phyloP scores from a whole-genome alignment of 2,888 invertebrate species.

The Chalcis sispes region DNA sequence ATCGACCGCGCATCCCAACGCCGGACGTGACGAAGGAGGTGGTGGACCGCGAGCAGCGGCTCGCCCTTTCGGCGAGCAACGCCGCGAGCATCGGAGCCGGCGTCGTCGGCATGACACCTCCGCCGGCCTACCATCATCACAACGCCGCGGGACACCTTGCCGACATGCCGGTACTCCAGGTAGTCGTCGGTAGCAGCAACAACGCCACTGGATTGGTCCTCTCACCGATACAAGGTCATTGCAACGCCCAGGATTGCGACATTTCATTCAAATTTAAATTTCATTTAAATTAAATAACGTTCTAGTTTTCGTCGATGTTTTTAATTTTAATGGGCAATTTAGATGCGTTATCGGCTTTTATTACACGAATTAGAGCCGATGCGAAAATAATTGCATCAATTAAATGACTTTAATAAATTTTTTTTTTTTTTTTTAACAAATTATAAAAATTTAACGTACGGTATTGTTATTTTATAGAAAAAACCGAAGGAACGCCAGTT shows the following conservation, averaged over 20 bases:
- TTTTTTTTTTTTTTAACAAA: too few species aligned
- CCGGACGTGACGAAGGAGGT: slow-evolving; percentile 91
- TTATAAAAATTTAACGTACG: too few species aligned
- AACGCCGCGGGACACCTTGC: slow-evolving; percentile 78
- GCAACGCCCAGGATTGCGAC: too few species aligned
- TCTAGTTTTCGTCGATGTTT: too few species aligned
- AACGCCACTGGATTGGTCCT: slow-evolving; percentile 78
- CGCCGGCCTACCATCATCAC: slow-evolving; percentile 69
- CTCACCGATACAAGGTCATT: slow-evolving; percentile 85
- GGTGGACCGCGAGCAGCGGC: slow-evolving; percentile 83
- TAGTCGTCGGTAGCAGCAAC: slow-evolving; percentile 66
- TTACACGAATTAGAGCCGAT: too few species aligned
- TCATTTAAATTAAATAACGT: too few species aligned
- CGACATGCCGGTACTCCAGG: slow-evolving; percentile 86
- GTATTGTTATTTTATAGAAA: background rate
- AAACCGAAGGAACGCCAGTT: slow-evolving; percentile 79
- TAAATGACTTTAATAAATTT: too few species aligned
- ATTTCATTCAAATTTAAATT: too few species aligned
- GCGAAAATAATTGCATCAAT: too few species aligned
- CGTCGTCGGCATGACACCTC: slow-evolving; percentile 83
- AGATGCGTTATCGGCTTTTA: too few species aligned
- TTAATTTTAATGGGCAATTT: too few species aligned
- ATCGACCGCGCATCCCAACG: slow-evolving; percentile 91
- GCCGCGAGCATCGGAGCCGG: slow-evolving; percentile 78
- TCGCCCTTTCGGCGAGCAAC: slow-evolving; percentile 76